Evolutionary conservation across 2,797 vertebrate species (phyloP), one percentile per base, ranked within the genome.

Genomic region (Malurus leucopterus): DNA sequence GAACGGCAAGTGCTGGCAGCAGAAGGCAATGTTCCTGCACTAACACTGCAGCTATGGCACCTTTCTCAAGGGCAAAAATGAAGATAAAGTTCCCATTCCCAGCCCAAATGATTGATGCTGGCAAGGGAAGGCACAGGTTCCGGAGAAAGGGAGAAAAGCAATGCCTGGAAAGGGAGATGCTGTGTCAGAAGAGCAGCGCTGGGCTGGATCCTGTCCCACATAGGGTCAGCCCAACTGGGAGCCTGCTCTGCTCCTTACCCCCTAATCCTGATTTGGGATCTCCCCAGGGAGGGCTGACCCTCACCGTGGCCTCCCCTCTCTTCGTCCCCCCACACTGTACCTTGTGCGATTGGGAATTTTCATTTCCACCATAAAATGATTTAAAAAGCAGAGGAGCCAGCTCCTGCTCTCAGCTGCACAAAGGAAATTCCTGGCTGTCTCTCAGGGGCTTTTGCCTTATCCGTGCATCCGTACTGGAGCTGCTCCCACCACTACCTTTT

Each of bases 341-440:
- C 79, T 80, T 32, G 57, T 24, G 78, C 75, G 84, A 67, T 9
- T 57, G 69, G 2, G 71, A 49, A 12, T 29, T 70, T 78, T 76
- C 81, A 63, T 63, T 79, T 82, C 87, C 93, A 89, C 79, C 6
- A 5, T 6, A 50, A 76, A 79, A 57, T 87, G 76, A 91, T 92
- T 68, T 68, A 24, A 77, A 85, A 89, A 88, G 76, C 89, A 91
- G 89, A 86, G 78, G 40, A 58, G 58, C 75, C 86, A 68, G 55
- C 82, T 87, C 72, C 71, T 29, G 75, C 72, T 89, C 82, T 51
- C 6, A 1, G 4, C 72, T 90, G 68, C 92, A 89, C 72, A 84
- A 9, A 84, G 89, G 90, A 91, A 93, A 89, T 93, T 88, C 93
- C 92, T 90, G 43, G 13, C 64, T 24, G 11, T 44, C 73, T 57